These are phyloP conservation scores for Setophaga coronata DNA, from an alignment of 2,113 vertebrate species.

Conservation along the genomic window DNA sequence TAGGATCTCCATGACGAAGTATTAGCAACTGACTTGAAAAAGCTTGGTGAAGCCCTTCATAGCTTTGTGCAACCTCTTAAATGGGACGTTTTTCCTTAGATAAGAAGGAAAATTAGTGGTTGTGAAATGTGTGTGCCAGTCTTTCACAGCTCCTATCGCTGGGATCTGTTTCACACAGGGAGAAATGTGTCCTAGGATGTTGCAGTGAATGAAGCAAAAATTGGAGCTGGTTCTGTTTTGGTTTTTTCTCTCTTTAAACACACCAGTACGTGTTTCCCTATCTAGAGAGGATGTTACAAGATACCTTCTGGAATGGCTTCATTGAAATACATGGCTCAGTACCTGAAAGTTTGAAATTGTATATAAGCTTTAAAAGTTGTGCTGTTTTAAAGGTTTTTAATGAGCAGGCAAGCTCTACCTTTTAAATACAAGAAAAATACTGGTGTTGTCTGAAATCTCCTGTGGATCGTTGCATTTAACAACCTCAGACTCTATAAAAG, in stretches of 20 bases:
- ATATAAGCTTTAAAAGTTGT: background rate
- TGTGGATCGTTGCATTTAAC: background rate
- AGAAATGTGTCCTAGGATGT: background rate
- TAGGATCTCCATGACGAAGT: background rate
- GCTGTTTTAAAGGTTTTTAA: background rate
- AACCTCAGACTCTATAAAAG: background rate
- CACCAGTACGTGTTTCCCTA: fast-evolving
- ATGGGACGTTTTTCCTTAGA: background rate
- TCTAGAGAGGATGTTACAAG: background rate
- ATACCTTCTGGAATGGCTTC: background rate
- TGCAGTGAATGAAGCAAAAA: background rate
- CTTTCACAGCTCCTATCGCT: background rate
- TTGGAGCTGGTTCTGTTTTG: background rate
- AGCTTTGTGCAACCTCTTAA: background rate
- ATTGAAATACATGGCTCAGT: background rate
- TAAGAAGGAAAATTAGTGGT: background rate
- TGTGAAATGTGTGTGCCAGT: background rate
- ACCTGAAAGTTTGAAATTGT: background rate
- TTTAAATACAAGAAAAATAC: background rate
- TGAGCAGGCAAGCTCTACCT: background rate
- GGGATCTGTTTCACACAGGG: background rate
- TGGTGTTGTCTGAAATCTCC: background rate
- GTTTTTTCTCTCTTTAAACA: background rate
- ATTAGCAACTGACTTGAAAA: background rate
- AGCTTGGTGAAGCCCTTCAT: background rate